Evolutionary conservation across 1,140 invertebrate species (phyloP).

Genomic region (Sycophila sp.): DNA sequence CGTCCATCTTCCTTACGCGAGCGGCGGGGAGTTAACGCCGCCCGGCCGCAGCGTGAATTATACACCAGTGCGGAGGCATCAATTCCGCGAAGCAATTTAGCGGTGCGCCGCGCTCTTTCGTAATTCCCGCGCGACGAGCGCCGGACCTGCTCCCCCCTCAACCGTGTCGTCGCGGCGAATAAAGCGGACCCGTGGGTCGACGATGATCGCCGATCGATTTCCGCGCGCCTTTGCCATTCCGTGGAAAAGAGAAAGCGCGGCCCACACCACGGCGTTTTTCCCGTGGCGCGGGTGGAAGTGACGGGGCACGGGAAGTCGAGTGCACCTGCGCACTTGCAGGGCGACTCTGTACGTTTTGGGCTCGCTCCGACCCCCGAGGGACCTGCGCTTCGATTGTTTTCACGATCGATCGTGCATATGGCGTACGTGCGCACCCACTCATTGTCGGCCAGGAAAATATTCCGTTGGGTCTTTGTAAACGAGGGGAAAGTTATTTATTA

Average conservation of each 20-base stretch:
- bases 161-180: neutral
- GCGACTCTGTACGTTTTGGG: neutral
- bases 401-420: neutral
- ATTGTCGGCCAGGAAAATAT: neutral
- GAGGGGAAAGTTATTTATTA: neutral
- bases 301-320: neutral
- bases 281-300: neutral
- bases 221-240: neutral
- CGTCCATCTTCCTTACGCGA: no score
- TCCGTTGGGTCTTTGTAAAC: no score
- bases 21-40: no score
- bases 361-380: no score
- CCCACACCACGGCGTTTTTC: no score
- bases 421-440: neutral
- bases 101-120: neutral
- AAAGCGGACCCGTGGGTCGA: neutral
- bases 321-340: conserved; percentile 10
- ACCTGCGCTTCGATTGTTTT: neutral
- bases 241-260: neutral
- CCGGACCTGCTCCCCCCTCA: neutral
- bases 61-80: neutral
- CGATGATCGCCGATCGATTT: conserved; percentile 7
- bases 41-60: neutral
- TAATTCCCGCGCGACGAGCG: no score
- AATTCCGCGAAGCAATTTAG: conserved; percentile 3